Evolutionary conservation across 2,113 vertebrate genomes (phyloP).

Genomic region (Orycteropus afer): DNA sequence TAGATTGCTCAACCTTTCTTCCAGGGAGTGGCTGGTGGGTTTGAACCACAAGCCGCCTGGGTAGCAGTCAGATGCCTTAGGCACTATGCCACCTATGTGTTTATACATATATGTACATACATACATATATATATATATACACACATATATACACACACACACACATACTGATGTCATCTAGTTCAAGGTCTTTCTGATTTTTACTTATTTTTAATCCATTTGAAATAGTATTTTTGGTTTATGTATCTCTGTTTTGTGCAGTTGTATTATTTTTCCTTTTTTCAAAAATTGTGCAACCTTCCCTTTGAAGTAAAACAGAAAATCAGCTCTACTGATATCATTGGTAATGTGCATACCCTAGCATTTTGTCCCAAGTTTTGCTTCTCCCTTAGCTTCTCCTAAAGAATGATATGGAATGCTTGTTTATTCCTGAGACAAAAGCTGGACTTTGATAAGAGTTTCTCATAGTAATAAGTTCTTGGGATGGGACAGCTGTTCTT

Average conservation of each 20-base stretch:
- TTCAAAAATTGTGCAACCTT: neutral
- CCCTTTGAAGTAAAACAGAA: neutral
- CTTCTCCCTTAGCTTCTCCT: neutral
- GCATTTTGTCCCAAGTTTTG: neutral
- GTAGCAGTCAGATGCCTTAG: too few species aligned
- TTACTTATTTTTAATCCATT: neutral
- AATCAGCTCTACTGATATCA: neutral
- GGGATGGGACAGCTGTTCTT: neutral
- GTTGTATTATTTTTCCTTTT: neutral
- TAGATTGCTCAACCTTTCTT: too few species aligned
- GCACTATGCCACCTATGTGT: too few species aligned
- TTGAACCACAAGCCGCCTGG: too few species aligned
- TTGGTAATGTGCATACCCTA: neutral
- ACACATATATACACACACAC: too few species aligned
- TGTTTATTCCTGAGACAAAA: constrained; percentile 23
- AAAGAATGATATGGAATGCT: neutral
- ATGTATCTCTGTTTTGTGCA: neutral
- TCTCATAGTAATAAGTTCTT: neutral
- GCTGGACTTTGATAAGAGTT: constrained; percentile 9
- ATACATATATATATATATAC: too few species aligned
- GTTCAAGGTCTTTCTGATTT: constrained; percentile 6
- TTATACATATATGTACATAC: too few species aligned
- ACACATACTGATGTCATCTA: too few species aligned
- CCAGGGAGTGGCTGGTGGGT: too few species aligned
- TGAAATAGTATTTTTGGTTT: neutral